Base-by-base conservation (phyloP, 2,797 vertebrate species). In the Lepus oiostolus region DNA sequence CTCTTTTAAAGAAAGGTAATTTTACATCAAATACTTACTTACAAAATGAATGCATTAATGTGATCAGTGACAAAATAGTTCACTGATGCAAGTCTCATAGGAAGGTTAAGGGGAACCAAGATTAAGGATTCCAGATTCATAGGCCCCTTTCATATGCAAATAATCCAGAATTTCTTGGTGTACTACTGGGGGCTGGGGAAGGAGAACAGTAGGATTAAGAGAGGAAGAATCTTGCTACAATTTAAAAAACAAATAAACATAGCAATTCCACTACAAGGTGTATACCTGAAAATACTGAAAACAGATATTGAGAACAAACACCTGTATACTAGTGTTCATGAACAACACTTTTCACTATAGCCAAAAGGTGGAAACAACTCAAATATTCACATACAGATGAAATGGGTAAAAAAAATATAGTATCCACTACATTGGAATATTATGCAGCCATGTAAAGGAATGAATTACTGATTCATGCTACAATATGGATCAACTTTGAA, bases 31-130 rank as follows among this genome's bases (percentile, higher is more conserved):
- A 70, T 28, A 60, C 35, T 35, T 35, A 35, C 35, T 35, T 35
- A 35, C 35, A 35, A 35, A 35, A 35, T 35, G 35, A 35, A 35
- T 35, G 35, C 13, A 70, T 21, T 35, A 47, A 32, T n/a, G 71
- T 67, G 63, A 81, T 58, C 63, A 93, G 77, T 42, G 58, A 74
- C 30, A 92, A 94, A 68, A 77, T 62, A 74, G 54, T 92, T 96
- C n/a, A 68, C 47, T 38, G n/a, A 74, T 24, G 35, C 84, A 32
- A 8, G 32, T 75, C 72, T 95, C 70, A 62, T 4, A 87, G 75
- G 65, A 75, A 84, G 22, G 16, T 85, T 88, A 85, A 89, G 14
- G 35, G 35, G 35, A 35, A 35, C 35, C 35, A 35, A 35, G 35
- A 35, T 35, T 35, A 35, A 35, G 54, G 62, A 68, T 35, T 92